These are phyloP conservation scores for Acrocera orbiculus DNA, from an alignment of 2,888 invertebrate genomes.

Conservation along the genomic window DNA sequence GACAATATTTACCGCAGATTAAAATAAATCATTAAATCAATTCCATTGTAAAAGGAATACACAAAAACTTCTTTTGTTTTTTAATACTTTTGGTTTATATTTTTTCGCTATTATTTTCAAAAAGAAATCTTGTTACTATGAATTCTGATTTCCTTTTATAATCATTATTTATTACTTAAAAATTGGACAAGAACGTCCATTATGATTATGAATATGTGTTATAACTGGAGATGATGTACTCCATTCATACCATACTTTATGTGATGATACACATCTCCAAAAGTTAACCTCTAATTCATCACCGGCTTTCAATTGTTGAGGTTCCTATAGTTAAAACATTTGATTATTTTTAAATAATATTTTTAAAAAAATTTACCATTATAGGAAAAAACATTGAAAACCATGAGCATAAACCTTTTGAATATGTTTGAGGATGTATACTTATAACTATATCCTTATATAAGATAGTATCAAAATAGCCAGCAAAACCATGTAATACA, in stretches of 20 bases:
- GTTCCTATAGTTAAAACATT: conserved; percentile 18
- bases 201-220: conserved; percentile 23
- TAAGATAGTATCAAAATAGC: conserved; percentile 81
- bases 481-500: conserved; percentile 85
- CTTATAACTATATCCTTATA: conserved; percentile 75
- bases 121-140: no score
- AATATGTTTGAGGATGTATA: conserved; percentile 76
- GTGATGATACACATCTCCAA: conserved; percentile 63
- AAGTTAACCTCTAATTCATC: conserved; percentile 62
- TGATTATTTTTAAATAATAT: conserved; percentile 4
- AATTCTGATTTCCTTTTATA: conserved; percentile 44
- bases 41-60: no score
- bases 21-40: no score
- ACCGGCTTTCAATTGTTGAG: conserved; percentile 43
- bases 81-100: no score
- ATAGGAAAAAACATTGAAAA: conserved; percentile 93
- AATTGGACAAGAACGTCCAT: conserved; percentile 21
- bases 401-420: conserved; percentile 92
- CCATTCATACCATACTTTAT: conserved; percentile 97
- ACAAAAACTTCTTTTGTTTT: no score
- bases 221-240: conserved; percentile 30
- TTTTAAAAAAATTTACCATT: conserved; percentile 35
- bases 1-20: no score
- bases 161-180: conserved; percentile 37
- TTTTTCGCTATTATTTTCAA: no score